phyloP scores from a whole-genome alignment of 1,140 invertebrate species.

The Homalodisca vitripennis region DNA sequence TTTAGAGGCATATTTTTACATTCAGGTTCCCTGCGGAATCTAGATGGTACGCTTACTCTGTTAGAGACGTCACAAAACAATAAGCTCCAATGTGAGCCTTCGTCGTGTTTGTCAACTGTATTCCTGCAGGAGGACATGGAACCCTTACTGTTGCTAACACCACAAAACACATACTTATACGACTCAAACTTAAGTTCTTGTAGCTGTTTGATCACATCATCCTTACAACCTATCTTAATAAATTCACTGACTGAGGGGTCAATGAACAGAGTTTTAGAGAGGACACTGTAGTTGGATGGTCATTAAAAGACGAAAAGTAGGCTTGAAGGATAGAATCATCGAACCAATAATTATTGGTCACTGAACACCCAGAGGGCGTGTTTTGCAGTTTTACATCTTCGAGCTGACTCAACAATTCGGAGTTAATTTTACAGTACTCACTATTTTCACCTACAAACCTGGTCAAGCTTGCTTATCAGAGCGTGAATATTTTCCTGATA shows the following conservation, averaged over 20 bases:
- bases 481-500: background rate
- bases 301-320: background rate
- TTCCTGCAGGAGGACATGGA: background rate
- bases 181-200: background rate
- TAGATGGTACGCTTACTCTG: constrained; percentile 15
- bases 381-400: background rate
- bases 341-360: background rate
- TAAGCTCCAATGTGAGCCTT: constrained; percentile 18
- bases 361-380: background rate
- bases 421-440: too few relatives aligned
- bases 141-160: constrained; percentile 8
- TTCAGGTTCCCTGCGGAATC: background rate
- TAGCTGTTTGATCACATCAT: too few relatives aligned
- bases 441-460: background rate
- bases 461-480: constrained; percentile 1
- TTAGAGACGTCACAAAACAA: constrained; percentile 11
- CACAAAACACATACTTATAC: constrained; percentile 7
- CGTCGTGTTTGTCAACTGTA: constrained; percentile 4
- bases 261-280: constrained; percentile 11
- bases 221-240: background rate
- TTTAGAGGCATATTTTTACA: background rate
- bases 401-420: background rate
- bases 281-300: background rate
- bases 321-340: constrained; percentile 1
- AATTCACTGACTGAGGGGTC: constrained; percentile 12